phyloP scores from a whole-genome alignment of 2,797 vertebrate genomes.

The Anniella stebbinsi region DNA sequence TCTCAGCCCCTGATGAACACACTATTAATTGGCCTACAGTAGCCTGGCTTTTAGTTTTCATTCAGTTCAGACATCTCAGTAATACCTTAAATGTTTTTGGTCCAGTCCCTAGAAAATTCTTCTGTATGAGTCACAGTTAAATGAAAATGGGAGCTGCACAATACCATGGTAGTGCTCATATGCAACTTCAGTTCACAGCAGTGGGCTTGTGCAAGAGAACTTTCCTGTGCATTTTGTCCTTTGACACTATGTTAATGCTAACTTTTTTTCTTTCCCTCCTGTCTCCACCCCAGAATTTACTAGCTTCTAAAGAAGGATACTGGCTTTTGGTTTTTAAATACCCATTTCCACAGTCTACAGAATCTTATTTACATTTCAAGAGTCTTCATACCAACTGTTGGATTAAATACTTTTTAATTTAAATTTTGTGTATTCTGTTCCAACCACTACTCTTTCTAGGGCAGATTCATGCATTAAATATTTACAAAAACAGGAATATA shows the following conservation, averaged over 20 bases:
- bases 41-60: not conserved
- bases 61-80: not conserved
- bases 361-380: conserved; percentile 59
- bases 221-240: too few relatives aligned
- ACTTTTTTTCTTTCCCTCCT: not conserved
- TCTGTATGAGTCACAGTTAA: not conserved
- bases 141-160: not conserved
- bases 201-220: not conserved
- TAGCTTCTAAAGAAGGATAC: conserved; percentile 9
- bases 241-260: not conserved
- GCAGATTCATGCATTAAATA: conserved; percentile 66
- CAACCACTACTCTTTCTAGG: conserved; percentile 52
- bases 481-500: conserved; percentile 62
- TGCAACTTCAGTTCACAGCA: not conserved
- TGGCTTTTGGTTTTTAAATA: conserved; percentile 47
- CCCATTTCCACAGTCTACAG: conserved; percentile 43
- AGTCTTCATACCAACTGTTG: conserved; percentile 40
- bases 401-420: conserved; percentile 63
- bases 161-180: not conserved
- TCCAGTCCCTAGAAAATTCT: not conserved
- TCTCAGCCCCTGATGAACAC: not conserved
- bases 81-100: not conserved
- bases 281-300: not conserved
- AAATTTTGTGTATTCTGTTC: conserved; percentile 61
- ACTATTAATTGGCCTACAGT: not conserved